Base-by-base conservation (phyloP, 2,113 vertebrate species). In the Tetrax tetrax region DNA sequence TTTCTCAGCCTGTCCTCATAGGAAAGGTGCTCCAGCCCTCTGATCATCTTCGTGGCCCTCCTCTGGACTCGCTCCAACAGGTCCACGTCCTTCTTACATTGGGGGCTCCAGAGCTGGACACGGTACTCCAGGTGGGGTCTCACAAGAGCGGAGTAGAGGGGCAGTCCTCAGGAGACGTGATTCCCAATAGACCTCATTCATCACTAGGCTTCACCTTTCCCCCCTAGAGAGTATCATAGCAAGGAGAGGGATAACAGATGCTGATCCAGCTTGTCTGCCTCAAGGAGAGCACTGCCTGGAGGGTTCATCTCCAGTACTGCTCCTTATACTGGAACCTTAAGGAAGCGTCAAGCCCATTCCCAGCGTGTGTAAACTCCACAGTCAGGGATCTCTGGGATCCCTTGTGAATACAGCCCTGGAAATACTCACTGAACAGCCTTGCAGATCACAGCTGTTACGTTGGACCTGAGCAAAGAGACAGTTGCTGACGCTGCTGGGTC, bases 211-310 rank as follows among this genome's bases (percentile, higher is more conserved):
- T 94, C 88, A 77, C 56, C 60, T 53, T 64, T 95, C 71, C 20
- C 48, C 72, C 29, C 38, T 38, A 24, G 48, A 89, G 76, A 79
- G 59, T 56, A 57, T 75, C 61, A 76, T 2, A 78, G 90, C 45
- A 60, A 95, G 76, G 64, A 92, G 53, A 78, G 14, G 64, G 48
- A 69, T 90, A 96, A 68, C 94, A 92, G 92, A 90, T 94, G 92
- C 69, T 89, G 53, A 64, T 25, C 72, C 83, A 95, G 83, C 61
- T 95, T 88, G 56, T 71, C 71, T 64, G 72, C 45, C 57, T 94
- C 83, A 79, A 78, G 72, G 57, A 90, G 22, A 96, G 48, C 24
- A 14, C 29, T 68, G 60, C 86, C 57, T 81, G 48, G 38, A 90
- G 56, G 76, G 48, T 57, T 89, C 79, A 45, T 45, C 38, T 89